Base-by-base conservation (phyloP, 2,797 vertebrate genomes). In the Perodicticus potto region DNA sequence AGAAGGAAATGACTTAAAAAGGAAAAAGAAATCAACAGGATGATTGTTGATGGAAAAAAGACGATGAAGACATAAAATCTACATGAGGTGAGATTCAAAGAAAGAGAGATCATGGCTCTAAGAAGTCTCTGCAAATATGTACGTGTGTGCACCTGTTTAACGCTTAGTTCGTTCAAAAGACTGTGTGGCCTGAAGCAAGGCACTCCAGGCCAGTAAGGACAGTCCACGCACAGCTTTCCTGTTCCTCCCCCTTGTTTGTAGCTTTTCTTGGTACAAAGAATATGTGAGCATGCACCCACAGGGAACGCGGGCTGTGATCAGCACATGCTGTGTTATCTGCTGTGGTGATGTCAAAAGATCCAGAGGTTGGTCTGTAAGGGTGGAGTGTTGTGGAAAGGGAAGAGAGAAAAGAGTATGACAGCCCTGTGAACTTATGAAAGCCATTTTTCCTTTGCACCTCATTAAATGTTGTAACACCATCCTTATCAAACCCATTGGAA, bases 361-460 rank as follows among this genome's bases (percentile, higher is more conserved):
- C 22, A 22, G 69, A 53, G 27, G 29, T 3, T 9, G 6, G 20
- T 86, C 34, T 69, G 13, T 49, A 37, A 90, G 55, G 49, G 65
- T 55, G 25, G 76, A n/a, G 34, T 70, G 82, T 40, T 8, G 45
- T 23, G 12, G 9, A 84, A 61, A 57, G 17, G 53, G 69, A 80
- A 57, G 40, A 8, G 2, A 25, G 63, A 61, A 34, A 83, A 89
- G 69, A 85, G n/a, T 55, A 73, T 80, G 95, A 96, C 97, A 96
- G 72, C 81, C 43, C 65, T 72, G 95, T 90, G 96, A 94, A 94
- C 91, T 94, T 94, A 65, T 20, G 87, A 95, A 94, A 91, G 93
- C 32, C 95, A 96, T 98, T 98, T 98, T 97, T 97, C 94, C 97
- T 55, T 95, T 96, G 86, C 97, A 98, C 97, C 95, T 98, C 97